A percentile compares a stretch with the other conserved stretches of the same genome.
Conservation (phyloP, 2,888 invertebrate genomes). For the Erpobdella octoculata region DNA sequence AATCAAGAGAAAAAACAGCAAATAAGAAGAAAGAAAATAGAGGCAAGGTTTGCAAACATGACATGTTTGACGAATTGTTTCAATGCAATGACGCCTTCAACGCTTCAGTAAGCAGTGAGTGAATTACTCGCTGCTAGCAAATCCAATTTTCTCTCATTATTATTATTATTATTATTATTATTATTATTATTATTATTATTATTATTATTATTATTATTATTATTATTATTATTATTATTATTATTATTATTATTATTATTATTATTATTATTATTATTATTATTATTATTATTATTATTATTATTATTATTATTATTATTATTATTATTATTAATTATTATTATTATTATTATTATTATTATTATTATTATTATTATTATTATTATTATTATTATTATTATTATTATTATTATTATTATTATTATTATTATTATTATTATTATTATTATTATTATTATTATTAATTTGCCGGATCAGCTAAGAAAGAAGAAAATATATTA, state of each 20-base stretch:
- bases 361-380: background rate
- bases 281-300: background rate
- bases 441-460: background rate
- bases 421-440: background rate
- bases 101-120: no score
- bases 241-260: background rate
- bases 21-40: no score
- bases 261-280: background rate
- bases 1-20: no score
- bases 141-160: background rate
- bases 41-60: no score
- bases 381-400: constrained; percentile 20
- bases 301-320: background rate
- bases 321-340: background rate
- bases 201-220: background rate
- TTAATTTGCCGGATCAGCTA: no score
- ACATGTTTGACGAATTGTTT: no score
- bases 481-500: no score
- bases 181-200: background rate
- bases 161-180: background rate
- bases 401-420: background rate
- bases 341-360: background rate
- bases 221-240: background rate
- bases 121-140: no score
- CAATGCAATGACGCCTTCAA: no score